Conservation (phyloP, 2,113 vertebrate genomes). For the Solea senegalensis region DNA sequence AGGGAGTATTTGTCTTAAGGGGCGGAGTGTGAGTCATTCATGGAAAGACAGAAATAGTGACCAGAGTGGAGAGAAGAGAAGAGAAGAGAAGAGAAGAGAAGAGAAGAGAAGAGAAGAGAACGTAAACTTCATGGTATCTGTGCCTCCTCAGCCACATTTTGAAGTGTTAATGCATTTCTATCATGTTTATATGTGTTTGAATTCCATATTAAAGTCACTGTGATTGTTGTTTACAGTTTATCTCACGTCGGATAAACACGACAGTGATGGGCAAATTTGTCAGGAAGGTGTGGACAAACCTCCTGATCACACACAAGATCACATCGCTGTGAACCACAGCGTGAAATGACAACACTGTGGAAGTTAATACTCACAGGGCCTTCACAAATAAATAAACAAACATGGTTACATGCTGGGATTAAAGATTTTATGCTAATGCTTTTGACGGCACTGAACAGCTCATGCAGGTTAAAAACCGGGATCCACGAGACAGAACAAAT, state of each 20-base stretch:
- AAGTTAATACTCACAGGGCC: slow-evolving; percentile 12
- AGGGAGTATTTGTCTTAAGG: slow-evolving; percentile 58
- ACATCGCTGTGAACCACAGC: no score
- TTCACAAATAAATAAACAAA: slow-evolving; percentile 14
- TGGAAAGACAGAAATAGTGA: slow-evolving; percentile 39
- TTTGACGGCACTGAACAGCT: slow-evolving; percentile 16
- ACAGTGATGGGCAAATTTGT: background rate
- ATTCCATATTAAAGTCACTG: slow-evolving; percentile 6
- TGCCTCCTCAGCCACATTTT: no score
- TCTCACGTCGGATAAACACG: background rate
- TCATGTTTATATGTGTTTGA: background rate
- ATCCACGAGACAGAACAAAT: slow-evolving; percentile 34
- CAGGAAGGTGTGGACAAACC: background rate
- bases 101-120: background rate
- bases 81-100: background rate
- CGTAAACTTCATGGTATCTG: no score
- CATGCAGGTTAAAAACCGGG: slow-evolving; percentile 17
- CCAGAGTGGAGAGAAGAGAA: slow-evolving; percentile 1
- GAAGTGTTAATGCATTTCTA: background rate
- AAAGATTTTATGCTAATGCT: slow-evolving; percentile 36
- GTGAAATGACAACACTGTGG: background rate
- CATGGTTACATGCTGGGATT: slow-evolving; percentile 34
- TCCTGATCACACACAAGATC: background rate
- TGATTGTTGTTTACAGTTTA: slow-evolving; percentile 9
- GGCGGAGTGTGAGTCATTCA: slow-evolving; percentile 16